Conservation (phyloP, 1,140 invertebrate species). For the Drosophila burlai region DNA sequence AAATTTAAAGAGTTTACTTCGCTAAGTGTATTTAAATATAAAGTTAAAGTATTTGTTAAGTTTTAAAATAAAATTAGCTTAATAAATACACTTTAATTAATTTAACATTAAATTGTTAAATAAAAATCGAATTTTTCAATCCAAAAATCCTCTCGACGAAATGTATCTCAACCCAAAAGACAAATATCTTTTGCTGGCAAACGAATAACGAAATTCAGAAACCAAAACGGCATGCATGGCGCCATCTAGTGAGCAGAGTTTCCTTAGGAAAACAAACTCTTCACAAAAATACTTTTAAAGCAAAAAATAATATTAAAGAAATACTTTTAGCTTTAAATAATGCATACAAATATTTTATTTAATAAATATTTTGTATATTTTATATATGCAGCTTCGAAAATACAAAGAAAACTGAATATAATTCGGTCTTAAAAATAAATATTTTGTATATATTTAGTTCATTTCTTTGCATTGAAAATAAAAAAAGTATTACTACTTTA, state of each 20-base stretch:
- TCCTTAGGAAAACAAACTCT: background rate
- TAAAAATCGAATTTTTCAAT: background rate
- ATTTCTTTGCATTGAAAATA: background rate
- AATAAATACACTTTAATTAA: too few relatives aligned
- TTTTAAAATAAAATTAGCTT: background rate
- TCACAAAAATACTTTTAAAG: background rate
- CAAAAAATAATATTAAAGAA: background rate
- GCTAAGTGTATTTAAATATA: background rate
- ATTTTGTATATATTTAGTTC: too few relatives aligned
- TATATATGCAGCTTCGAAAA: background rate
- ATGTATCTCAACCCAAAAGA: background rate
- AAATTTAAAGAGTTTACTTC: too few relatives aligned
- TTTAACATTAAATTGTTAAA: background rate
- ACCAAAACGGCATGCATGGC: constrained; percentile 38
- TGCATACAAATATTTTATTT: background rate
- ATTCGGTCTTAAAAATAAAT: too few relatives aligned
- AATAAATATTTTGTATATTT: background rate
- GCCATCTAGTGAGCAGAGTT: constrained; percentile 56
- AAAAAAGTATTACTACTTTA: background rate
- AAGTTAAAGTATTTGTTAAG: background rate
- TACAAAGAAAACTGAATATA: background rate
- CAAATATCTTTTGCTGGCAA: background rate
- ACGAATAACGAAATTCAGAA: background rate
- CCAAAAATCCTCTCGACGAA: background rate
- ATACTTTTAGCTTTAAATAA: accelerated